Conservation (phyloP, 2,113 vertebrate genomes). For the Oryzias woworae region DNA sequence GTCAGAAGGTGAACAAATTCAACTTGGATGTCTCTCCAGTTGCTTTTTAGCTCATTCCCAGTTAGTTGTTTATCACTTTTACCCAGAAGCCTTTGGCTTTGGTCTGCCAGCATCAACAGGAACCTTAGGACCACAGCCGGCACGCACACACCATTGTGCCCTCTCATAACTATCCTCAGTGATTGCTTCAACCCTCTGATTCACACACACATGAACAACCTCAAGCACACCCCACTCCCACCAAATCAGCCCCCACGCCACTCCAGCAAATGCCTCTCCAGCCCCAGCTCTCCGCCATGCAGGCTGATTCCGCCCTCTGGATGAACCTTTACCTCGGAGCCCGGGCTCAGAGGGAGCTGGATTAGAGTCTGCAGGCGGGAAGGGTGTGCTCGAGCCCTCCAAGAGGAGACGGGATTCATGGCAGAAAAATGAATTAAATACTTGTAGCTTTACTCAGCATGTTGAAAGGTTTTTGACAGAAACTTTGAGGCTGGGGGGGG, state of each 20-base stretch:
- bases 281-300: constrained; percentile 54
- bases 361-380: constrained; percentile 57
- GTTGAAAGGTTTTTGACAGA: not conserved
- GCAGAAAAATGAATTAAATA: not conserved
- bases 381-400: constrained; percentile 7
- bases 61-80: too few species aligned
- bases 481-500: constrained; percentile 10
- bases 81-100: too few species aligned
- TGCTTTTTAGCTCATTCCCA: too few species aligned
- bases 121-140: constrained; percentile 21
- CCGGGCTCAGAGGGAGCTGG: constrained; percentile 66
- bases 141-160: not conserved
- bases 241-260: constrained; percentile 3
- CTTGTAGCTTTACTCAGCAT: not conserved
- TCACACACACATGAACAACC: constrained; percentile 9
- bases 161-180: constrained; percentile 17
- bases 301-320: constrained; percentile 75
- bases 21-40: too few species aligned
- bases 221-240: not conserved
- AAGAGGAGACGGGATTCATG: not conserved
- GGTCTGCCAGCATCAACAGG: not conserved
- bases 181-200: constrained; percentile 18
- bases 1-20: too few species aligned
- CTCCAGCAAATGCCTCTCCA: constrained; percentile 1
- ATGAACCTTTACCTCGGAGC: constrained; percentile 75